phyloP scores from a whole-genome alignment of 2,797 vertebrate species.

The Epinephelus malabaricus region DNA sequence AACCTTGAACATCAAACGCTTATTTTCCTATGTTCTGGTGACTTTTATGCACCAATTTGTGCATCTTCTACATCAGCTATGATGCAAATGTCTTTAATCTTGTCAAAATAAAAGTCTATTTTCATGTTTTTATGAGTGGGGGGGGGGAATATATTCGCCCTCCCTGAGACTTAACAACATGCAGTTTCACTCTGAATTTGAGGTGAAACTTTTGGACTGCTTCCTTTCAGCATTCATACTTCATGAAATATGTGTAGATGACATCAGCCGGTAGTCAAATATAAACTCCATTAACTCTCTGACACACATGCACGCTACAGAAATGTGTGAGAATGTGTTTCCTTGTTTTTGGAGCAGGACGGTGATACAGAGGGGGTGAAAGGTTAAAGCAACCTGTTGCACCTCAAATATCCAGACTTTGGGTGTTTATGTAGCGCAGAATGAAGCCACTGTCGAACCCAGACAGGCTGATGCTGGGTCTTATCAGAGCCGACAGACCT shows the following conservation, averaged over 20 bases:
- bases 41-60: too few species aligned
- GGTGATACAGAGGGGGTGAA: constrained; percentile 1
- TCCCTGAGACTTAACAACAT: constrained; percentile 3
- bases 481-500: constrained; percentile 81
- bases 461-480: constrained; percentile 80
- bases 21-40: too few species aligned
- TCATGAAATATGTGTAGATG: constrained; percentile 4
- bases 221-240: constrained; percentile 14
- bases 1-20: too few species aligned
- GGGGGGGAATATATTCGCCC: not conserved
- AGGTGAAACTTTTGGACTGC: constrained; percentile 13
- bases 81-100: too few species aligned
- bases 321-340: constrained; percentile 40
- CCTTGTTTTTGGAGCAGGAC: constrained; percentile 45
- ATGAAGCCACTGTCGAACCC: constrained; percentile 67
- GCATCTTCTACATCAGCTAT: too few species aligned
- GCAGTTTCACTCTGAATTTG: constrained; percentile 4
- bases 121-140: too few species aligned
- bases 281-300: constrained; percentile 38
- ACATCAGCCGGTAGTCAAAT: constrained; percentile 33
- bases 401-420: constrained; percentile 53
- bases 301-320: not conserved
- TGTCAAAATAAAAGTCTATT: too few species aligned
- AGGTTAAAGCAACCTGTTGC: constrained; percentile 68
- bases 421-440: constrained; percentile 55